Evolutionary conservation across 2,113 vertebrate species (phyloP).

Genomic region (Galeopterus variegatus): DNA sequence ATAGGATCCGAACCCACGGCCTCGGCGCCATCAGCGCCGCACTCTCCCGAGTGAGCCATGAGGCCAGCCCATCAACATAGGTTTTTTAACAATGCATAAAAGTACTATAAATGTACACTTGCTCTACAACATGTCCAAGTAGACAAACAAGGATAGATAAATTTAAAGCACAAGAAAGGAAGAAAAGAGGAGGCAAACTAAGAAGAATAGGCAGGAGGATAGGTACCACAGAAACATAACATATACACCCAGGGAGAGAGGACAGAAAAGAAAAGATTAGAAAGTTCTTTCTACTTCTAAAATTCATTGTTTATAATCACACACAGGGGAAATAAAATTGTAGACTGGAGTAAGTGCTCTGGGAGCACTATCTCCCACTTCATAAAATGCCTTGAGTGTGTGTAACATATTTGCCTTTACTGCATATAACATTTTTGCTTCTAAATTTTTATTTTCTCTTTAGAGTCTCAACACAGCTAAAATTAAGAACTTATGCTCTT

Average conservation of each 20-base stretch:
- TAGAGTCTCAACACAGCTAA: constrained; percentile 12
- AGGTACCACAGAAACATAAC: neutral
- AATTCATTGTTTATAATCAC: neutral
- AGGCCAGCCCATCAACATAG: no score
- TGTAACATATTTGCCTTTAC: neutral
- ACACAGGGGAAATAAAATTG: neutral
- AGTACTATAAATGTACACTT: neutral
- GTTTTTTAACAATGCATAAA: neutral
- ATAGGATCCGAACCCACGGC: no score
- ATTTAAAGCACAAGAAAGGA: neutral
- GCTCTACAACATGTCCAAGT: neutral
- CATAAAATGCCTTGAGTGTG: neutral
- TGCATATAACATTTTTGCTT: neutral
- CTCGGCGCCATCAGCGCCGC: no score
- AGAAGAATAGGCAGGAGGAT: neutral
- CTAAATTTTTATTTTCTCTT: neutral
- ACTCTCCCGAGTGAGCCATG: no score
- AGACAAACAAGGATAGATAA: neutral
- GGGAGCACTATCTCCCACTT: neutral
- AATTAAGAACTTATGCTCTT: neutral
- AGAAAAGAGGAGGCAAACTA: neutral
- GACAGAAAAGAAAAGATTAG: neutral
- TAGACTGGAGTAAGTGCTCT: neutral
- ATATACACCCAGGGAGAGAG: neutral
- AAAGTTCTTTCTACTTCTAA: neutral